Conservation (phyloP, 1,140 invertebrate species). For the Chrysopa pallens region DNA sequence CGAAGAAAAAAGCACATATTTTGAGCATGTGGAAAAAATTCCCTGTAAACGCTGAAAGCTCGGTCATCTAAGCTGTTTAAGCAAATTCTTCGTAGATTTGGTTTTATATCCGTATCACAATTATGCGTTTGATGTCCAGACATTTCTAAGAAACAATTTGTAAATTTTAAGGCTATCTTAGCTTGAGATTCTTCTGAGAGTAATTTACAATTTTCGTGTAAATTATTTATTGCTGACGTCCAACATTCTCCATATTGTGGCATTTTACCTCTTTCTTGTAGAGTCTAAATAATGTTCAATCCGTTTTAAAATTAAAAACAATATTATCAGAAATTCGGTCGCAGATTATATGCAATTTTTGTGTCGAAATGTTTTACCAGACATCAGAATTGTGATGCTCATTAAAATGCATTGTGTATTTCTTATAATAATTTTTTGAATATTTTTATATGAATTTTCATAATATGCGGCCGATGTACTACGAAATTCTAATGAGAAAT, state of each 20-base stretch:
- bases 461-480: too few relatives aligned
- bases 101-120: conserved; percentile 25
- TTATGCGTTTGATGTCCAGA: conserved; percentile 30
- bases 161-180: conserved; percentile 36
- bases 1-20: conserved; percentile 49
- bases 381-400: too few relatives aligned
- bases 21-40: conserved; percentile 49
- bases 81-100: conserved; percentile 27
- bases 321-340: too few relatives aligned
- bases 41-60: conserved; percentile 38
- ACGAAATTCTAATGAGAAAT: too few relatives aligned
- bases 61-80: conserved; percentile 34
- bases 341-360: too few relatives aligned
- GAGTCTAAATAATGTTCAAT: conserved; percentile 10
- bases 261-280: conserved; percentile 19
- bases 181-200: conserved; percentile 40
- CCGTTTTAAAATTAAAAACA: too few relatives aligned
- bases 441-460: too few relatives aligned
- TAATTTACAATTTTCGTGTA: conserved; percentile 34
- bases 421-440: too few relatives aligned
- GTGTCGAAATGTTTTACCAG: too few relatives aligned
- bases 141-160: conserved; percentile 47
- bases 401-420: too few relatives aligned
- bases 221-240: conserved; percentile 30
- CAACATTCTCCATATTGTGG: conserved; percentile 42